These are phyloP conservation scores for Drosophila nebulosa DNA, from an alignment of 1,140 invertebrate genomes.

Conservation along the genomic window DNA sequence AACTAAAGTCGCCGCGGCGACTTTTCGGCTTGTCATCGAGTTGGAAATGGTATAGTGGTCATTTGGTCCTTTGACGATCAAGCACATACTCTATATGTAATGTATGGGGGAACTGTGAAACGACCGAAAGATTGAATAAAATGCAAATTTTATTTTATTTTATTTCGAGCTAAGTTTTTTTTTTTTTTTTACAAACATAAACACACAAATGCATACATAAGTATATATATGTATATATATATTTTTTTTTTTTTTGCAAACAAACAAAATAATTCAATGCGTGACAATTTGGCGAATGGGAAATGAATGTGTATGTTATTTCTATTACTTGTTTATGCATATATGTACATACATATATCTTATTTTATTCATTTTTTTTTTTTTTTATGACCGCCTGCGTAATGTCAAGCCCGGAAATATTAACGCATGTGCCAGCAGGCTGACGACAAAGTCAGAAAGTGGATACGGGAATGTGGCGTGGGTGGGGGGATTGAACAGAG, in stretches of 20 bases:
- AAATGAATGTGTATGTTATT: slow-evolving; percentile 7
- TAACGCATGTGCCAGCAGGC: slow-evolving; percentile 68
- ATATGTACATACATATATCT: too few relatives aligned
- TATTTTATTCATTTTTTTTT: slow-evolving; percentile 51
- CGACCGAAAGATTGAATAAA: slow-evolving; percentile 66
- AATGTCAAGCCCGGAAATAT: slow-evolving; percentile 72
- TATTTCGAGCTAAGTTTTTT: slow-evolving; percentile 41
- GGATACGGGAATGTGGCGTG: neutral
- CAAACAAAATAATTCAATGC: slow-evolving; percentile 68
- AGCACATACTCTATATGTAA: too few relatives aligned
- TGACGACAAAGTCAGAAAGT: neutral
- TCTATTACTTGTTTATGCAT: slow-evolving; percentile 32
- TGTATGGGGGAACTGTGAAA: neutral
- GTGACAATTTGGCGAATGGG: slow-evolving; percentile 63
- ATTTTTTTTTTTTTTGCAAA: slow-evolving; percentile 12
- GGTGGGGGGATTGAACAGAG: slow-evolving; percentile 20
- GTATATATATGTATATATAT: neutral
- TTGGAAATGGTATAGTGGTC: neutral
- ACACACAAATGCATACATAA: neutral
- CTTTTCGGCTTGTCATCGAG: too few relatives aligned
- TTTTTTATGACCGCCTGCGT: slow-evolving; percentile 59
- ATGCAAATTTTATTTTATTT: slow-evolving; percentile 74
- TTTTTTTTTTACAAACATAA: neutral
- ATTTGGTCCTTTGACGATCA: neutral
- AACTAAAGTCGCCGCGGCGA: too few relatives aligned